Evolutionary conservation across 2,113 vertebrate species (phyloP).

Genomic region (Nibea coibor): DNA sequence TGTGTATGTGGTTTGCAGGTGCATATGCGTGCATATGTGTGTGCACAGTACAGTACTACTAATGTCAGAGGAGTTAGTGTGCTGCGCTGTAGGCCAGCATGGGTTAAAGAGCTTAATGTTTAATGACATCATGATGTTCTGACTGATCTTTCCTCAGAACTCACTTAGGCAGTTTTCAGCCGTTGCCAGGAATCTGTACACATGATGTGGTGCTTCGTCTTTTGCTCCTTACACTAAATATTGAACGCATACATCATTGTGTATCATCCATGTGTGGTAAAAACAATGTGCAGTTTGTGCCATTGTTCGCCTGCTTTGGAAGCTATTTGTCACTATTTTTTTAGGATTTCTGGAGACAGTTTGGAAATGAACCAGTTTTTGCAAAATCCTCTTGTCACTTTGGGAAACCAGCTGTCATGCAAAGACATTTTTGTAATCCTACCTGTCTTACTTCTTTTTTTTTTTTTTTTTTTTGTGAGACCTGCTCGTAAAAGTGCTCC

Average conservation of each 20-base stretch:
- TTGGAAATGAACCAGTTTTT: no score
- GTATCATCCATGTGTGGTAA: not conserved
- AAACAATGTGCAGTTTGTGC: no score
- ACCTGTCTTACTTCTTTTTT: no score
- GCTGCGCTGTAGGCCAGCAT: not conserved
- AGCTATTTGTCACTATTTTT: no score
- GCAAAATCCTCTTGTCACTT: no score
- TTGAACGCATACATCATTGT: not conserved
- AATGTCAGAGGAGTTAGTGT: constrained; percentile 25
- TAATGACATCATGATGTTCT: constrained; percentile 11
- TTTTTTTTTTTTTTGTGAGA: no score
- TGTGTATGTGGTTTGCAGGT: not conserved
- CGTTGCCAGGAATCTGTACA: not conserved
- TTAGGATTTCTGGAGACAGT: no score
- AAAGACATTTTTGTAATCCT: no score
- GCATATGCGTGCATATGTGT: not conserved
- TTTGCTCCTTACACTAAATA: not conserved
- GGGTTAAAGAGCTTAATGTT: not conserved
- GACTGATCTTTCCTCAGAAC: constrained; percentile 1
- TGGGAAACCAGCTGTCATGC: no score
- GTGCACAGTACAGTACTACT: not conserved
- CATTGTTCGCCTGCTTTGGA: no score
- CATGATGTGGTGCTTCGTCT: not conserved
- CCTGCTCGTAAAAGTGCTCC: no score
- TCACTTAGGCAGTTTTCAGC: not conserved